A percentile compares a stretch with the other conserved stretches of the same genome.
phyloP scores from a whole-genome alignment of 1,140 invertebrate genomes.

The Atta texana region DNA sequence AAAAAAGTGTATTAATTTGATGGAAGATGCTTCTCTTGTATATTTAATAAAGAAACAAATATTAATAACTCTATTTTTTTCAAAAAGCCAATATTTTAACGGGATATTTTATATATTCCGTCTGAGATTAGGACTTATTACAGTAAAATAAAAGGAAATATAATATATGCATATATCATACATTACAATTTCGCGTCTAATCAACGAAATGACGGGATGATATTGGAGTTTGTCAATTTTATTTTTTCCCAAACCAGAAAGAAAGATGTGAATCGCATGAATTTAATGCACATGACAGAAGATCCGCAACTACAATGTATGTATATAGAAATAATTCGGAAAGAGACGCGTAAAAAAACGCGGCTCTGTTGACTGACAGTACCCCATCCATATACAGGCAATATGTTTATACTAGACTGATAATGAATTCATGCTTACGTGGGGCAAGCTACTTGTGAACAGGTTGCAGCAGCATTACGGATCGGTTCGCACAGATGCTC shows the following conservation, averaged over 20 bases:
- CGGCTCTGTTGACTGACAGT: slow-evolving; percentile 74
- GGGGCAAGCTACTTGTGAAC: slow-evolving; percentile 78
- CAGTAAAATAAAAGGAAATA: background rate
- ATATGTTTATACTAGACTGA: slow-evolving; percentile 86
- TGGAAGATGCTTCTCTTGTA: background rate
- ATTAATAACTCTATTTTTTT: background rate
- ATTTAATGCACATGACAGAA: background rate
- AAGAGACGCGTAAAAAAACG: slow-evolving; percentile 15
- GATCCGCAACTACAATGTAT: slow-evolving; percentile 2
- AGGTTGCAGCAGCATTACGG: slow-evolving; percentile 79
- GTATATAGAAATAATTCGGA: slow-evolving; percentile 27
- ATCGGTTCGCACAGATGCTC: slow-evolving; percentile 84
- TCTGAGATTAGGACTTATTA: background rate
- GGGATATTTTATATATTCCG: background rate
- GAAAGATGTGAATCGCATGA: background rate
- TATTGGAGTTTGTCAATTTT: background rate
- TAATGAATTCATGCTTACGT: slow-evolving; percentile 84
- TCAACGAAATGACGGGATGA: background rate
- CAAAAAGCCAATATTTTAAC: background rate
- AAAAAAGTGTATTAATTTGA: background rate
- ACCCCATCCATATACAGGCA: slow-evolving; percentile 74
- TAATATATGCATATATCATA: background rate
- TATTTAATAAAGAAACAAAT: background rate
- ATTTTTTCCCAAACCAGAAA: background rate
- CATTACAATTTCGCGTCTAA: background rate